These are phyloP conservation scores for Chaenodraco wilsoni DNA, from an alignment of 2,797 vertebrate species.

Conservation along the genomic window DNA sequence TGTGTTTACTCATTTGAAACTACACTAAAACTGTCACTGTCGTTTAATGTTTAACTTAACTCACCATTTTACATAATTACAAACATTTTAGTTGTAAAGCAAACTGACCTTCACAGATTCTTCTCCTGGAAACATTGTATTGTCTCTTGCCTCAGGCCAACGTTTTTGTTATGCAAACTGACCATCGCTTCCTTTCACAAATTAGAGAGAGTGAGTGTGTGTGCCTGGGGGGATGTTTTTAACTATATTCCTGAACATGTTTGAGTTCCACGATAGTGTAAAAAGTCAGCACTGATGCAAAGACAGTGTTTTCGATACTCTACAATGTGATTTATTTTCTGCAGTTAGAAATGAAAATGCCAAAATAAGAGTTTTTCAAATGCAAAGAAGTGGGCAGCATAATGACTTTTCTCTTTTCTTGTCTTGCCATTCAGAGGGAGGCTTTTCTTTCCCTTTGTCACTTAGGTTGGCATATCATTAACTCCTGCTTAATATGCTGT, in stretches of 20 bases:
- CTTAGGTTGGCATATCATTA: constrained; percentile 88
- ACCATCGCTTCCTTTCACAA: constrained; percentile 5
- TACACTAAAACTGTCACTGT: background rate
- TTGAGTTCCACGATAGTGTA: constrained; percentile 3
- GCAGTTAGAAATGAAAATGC: constrained; percentile 83
- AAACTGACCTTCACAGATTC: background rate
- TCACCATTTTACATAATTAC: constrained; percentile 3
- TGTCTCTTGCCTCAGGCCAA: constrained; percentile 7
- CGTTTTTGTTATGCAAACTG: constrained; percentile 18
- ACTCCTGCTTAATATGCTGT: constrained; percentile 89
- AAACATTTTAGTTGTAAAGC: constrained; percentile 14
- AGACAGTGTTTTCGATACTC: constrained; percentile 40
- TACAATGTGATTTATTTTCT: constrained; percentile 65
- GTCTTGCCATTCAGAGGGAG: constrained; percentile 82
- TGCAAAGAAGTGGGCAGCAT: constrained; percentile 85
- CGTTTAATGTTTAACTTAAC: background rate
- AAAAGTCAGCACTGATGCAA: constrained; percentile 41
- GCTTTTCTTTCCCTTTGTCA: constrained; percentile 85
- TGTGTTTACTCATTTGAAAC: constrained; percentile 3
- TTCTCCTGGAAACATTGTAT: constrained; percentile 12
- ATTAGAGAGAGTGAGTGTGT: background rate
- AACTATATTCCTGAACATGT: constrained; percentile 14
- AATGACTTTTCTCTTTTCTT: constrained; percentile 87
- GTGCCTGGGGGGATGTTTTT: background rate
- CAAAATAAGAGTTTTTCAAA: constrained; percentile 85